Conservation (phyloP, 2,113 vertebrate genomes). For the Dryoscopus gambensis region DNA sequence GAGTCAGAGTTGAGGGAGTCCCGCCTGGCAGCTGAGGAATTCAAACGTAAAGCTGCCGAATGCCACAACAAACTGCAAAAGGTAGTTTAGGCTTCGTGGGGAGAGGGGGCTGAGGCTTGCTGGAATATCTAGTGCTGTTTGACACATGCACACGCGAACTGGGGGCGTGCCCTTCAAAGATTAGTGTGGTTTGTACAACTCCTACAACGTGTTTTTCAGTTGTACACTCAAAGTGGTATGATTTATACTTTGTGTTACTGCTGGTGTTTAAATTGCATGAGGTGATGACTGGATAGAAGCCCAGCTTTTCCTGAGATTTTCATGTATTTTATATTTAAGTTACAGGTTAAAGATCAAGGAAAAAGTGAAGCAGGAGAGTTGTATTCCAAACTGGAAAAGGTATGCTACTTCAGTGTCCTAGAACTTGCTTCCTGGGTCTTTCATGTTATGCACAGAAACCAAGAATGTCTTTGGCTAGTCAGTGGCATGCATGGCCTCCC, state of each 20-base stretch:
- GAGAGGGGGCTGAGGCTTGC: background rate
- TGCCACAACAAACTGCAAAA: slow-evolving; percentile 93
- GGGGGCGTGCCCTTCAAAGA: background rate
- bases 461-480: background rate
- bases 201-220: background rate
- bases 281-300: background rate
- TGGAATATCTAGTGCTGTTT: background rate
- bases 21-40: slow-evolving; percentile 87
- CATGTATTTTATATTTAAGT: slow-evolving; percentile 52
- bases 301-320: background rate
- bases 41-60: slow-evolving; percentile 91
- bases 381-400: slow-evolving; percentile 91
- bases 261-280: background rate
- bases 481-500: background rate
- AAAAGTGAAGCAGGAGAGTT: slow-evolving; percentile 90
- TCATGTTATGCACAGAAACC: background rate
- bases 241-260: background rate
- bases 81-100: slow-evolving; percentile 68
- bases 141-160: background rate
- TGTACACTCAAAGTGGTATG: background rate
- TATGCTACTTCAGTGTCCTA: slow-evolving; percentile 49
- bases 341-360: slow-evolving; percentile 93
- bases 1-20: slow-evolving; percentile 94
- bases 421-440: background rate
- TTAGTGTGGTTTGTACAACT: background rate